A percentile compares a stretch with the other conserved stretches of the same genome.
Evolutionary conservation across 1,140 invertebrate species (phyloP).

Genomic region (Temnothorax nylanderi): DNA sequence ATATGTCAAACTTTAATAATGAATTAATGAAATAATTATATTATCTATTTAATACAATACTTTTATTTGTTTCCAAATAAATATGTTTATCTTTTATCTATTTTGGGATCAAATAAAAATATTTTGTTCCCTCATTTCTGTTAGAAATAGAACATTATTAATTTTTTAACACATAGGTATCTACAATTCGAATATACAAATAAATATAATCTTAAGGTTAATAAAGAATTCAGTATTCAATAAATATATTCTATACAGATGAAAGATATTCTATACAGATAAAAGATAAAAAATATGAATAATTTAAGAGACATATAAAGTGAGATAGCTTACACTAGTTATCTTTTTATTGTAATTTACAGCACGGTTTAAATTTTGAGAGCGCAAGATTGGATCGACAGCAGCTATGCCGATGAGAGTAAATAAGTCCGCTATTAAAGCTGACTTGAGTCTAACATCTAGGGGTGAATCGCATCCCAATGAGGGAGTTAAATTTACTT

Average conservation of each 20-base stretch:
- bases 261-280: not conserved
- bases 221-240: not conserved
- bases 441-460: constrained; percentile 96
- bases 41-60: not conserved
- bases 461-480: constrained; percentile 96
- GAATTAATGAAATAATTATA: not conserved
- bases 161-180: not conserved
- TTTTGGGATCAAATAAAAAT: not conserved
- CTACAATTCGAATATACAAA: not conserved
- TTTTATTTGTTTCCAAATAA: not conserved
- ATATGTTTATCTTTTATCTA: not conserved
- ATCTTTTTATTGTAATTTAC: constrained; percentile 78
- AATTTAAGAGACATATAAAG: not conserved
- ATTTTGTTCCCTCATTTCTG: not conserved
- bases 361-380: constrained; percentile 80
- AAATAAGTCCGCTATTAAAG: constrained; percentile 95
- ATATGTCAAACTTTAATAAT: not conserved
- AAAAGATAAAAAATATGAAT: not conserved
- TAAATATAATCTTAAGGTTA: not conserved
- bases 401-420: constrained; percentile 95
- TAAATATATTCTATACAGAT: not conserved
- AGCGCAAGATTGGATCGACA: constrained; percentile 89
- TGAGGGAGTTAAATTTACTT: constrained; percentile 97
- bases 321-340: constrained; percentile 74
- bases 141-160: not conserved